Evolutionary conservation across 2,113 vertebrate species (phyloP).

Genomic region (Choloepus hoffmanni): DNA sequence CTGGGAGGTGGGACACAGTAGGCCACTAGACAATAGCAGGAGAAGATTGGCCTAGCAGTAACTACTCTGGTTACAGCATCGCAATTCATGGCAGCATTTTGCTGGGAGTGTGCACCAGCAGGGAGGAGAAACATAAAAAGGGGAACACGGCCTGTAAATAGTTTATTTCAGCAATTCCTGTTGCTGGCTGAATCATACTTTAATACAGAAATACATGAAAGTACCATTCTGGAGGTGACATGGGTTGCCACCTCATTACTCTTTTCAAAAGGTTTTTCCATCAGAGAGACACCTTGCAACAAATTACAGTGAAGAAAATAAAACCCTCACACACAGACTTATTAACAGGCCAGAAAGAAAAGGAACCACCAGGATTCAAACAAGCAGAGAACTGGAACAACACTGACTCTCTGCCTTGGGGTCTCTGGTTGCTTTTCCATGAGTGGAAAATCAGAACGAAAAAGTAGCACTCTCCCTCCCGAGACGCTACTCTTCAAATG

Average conservation of each 20-base stretch:
- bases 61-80: constrained; percentile 49
- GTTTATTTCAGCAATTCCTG: constrained; percentile 86
- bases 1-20: constrained; percentile 25
- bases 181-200: constrained; percentile 87
- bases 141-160: constrained; percentile 80
- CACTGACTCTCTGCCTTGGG: neutral
- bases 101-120: constrained; percentile 70
- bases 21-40: constrained; percentile 63
- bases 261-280: constrained; percentile 89
- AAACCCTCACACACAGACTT: constrained; percentile 77
- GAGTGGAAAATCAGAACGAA: neutral
- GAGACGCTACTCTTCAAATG: neutral
- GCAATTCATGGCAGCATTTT: constrained; percentile 75
- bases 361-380: constrained; percentile 60
- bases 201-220: constrained; percentile 85
- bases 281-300: constrained; percentile 86
- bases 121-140: constrained; percentile 73
- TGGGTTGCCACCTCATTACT: constrained; percentile 88
- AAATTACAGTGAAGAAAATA: constrained; percentile 81
- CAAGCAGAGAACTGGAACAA: constrained; percentile 5
- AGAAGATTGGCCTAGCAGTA: constrained; percentile 51
- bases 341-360: constrained; percentile 79
- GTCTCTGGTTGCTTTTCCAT: neutral
- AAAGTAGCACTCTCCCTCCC: neutral
- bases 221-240: constrained; percentile 86